Percentiles rank a stretch among this genome's conserved stretches.
phyloP scores from a whole-genome alignment of 2,797 vertebrate genomes.

The Eospalax fontanierii region DNA sequence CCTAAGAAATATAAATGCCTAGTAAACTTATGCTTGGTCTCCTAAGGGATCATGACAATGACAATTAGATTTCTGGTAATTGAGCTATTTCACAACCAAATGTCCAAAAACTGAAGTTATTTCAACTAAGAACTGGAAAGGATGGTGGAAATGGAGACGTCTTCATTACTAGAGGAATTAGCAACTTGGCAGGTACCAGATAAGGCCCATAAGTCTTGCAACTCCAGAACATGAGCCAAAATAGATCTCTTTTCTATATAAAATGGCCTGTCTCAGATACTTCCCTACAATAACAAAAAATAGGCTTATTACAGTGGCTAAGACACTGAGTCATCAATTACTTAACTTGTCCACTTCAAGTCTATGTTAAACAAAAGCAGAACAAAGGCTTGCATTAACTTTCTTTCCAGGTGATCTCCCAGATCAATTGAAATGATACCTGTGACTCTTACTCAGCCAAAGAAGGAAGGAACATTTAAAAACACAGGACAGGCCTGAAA shows the following conservation, averaged over 20 bases:
- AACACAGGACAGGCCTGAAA: background rate
- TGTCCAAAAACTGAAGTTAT: background rate
- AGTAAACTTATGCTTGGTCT: background rate
- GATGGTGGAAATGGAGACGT: background rate
- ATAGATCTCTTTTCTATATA: background rate
- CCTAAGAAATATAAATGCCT: background rate
- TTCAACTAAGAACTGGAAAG: background rate
- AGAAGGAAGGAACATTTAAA: background rate
- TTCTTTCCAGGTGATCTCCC: background rate
- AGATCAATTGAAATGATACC: background rate
- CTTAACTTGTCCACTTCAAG: background rate
- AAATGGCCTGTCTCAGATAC: background rate
- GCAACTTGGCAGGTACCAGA: background rate
- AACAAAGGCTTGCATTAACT: background rate
- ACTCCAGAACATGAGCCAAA: background rate
- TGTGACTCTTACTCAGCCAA: background rate
- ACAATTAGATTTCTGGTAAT: conserved; percentile 19
- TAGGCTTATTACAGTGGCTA: background rate
- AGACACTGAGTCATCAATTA: background rate
- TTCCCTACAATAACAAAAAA: background rate
- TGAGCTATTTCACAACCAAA: background rate
- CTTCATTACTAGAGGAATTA: too few relatives aligned
- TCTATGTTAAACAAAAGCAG: background rate
- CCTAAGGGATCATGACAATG: background rate
- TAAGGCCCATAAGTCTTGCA: background rate